Evolutionary conservation across 2,888 invertebrate genomes (phyloP).

Genomic region (Scaptomyza polygonia): DNA sequence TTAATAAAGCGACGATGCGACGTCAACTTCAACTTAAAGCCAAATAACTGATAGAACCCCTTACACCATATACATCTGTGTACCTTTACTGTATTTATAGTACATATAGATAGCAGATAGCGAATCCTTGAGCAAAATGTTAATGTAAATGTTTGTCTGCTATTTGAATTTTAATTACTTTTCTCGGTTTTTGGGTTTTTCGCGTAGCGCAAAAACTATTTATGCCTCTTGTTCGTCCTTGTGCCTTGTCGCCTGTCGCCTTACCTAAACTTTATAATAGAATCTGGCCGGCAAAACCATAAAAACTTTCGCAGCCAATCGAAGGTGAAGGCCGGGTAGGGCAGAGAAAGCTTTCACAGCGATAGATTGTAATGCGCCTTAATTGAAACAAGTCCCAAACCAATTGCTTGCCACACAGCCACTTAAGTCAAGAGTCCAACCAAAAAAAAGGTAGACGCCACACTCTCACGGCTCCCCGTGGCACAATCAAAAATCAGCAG

Average conservation of each 20-base stretch:
- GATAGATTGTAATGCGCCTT: constrained; percentile 81
- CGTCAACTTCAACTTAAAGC: constrained; percentile 58
- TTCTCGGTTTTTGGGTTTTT: constrained; percentile 52
- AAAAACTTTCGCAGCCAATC: constrained; percentile 77
- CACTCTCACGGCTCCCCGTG: constrained; percentile 66
- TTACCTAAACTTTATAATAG: constrained; percentile 72
- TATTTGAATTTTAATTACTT: constrained; percentile 80
- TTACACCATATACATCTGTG: not conserved
- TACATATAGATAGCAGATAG: constrained; percentile 1
- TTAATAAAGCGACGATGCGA: constrained; percentile 57
- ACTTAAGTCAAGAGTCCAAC: constrained; percentile 58
- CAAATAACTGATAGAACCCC: constrained; percentile 33
- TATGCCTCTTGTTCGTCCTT: constrained; percentile 34
- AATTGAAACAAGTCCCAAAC: constrained; percentile 82
- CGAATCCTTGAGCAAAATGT: constrained; percentile 59
- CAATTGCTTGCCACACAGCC: constrained; percentile 70
- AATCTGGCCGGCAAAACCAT: constrained; percentile 67
- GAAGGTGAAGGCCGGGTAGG: constrained; percentile 50
- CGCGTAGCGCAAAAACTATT: constrained; percentile 68
- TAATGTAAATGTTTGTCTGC: constrained; percentile 81
- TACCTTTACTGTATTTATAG: not conserved
- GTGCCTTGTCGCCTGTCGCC: not conserved
- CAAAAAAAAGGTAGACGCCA: constrained; percentile 48
- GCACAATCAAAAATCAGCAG: constrained; percentile 80
- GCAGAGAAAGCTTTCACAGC: constrained; percentile 18